Base-by-base conservation (phyloP, 2,113 vertebrate genomes). In the Oreotrochilus melanogaster region DNA sequence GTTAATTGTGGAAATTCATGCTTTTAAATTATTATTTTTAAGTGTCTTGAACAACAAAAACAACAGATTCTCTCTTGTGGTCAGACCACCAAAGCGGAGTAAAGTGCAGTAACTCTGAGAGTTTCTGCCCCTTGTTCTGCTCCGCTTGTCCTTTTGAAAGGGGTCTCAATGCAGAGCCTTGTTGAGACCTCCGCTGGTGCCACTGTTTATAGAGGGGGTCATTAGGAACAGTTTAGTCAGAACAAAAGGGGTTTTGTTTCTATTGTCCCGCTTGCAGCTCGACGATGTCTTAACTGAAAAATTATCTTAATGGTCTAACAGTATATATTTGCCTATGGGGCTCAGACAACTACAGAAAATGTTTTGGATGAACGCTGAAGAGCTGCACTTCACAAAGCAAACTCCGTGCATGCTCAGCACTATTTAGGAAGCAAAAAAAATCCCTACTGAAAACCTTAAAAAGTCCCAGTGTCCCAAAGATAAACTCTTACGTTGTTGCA, bases 181-280 rank as follows among this genome's bases (percentile, higher is more conserved):
- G 97, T 98, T 97, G 98, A 98, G 98, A 89, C 95, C 96, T 96
- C 98, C 97, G 95, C 97, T 96, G 96, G 97, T 98, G 98, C 98
- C 98, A 96, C 96, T 98, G 98, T 98, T 99, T 99, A 98, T 98
- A 97, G 97, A 97, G 98, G 97, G 97, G 98, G 98, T 99, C 98
- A 99, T 98, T 98, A 98, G 98, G 98, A 98, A 98, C 98, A 98
- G 98, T 98, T 98, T 98, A 98, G 97, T 91, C 93, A 67, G 98
- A 99, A 99, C 99, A 99, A 99, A 99, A 98, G 98, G 88, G 95
- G 97, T 82, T 98, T 98, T 99, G 99, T 99, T 99, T 98, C 98
- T 93, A 98, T 98, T 99, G 98, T 99, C 97, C 97, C 95, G 84
- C 94, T 96, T 98, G 96, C 91, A 97, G 97, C 98, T 97, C 97